phyloP scores from a whole-genome alignment of 1,140 invertebrate species.

The Stenopsyche tienmushanensis region DNA sequence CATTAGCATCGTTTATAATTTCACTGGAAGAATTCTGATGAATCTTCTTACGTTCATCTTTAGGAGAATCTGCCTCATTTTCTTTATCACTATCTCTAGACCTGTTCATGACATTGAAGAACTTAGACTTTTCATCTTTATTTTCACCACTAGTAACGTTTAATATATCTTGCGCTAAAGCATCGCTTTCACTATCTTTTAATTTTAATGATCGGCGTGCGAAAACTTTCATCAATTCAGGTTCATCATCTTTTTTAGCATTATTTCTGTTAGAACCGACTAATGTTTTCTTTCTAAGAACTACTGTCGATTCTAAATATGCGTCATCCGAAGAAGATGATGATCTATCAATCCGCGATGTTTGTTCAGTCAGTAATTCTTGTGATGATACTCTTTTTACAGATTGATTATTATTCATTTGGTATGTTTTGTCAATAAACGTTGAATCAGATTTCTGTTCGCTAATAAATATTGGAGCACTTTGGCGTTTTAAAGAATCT shows the following conservation, averaged over 20 bases:
- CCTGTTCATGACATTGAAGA: constrained; percentile 56
- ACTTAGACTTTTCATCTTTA: constrained; percentile 39
- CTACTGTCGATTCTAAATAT: constrained; percentile 52
- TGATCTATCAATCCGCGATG: constrained; percentile 31
- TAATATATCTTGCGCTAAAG: constrained; percentile 57
- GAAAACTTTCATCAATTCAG: constrained; percentile 78
- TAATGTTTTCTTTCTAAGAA: constrained; percentile 56
- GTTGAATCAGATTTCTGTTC: constrained; percentile 18
- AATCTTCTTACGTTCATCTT: constrained; percentile 46
- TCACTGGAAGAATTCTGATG: no score
- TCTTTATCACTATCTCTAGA: constrained; percentile 68
- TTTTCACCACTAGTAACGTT: constrained; percentile 31
- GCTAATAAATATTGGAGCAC: not conserved
- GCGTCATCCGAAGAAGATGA: constrained; percentile 40
- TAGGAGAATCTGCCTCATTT: constrained; percentile 56
- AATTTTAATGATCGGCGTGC: constrained; percentile 73
- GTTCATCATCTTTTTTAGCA: constrained; percentile 64
- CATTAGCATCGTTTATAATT: constrained; percentile 45
- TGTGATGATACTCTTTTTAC: constrained; percentile 36
- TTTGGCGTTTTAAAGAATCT: constrained; percentile 27
- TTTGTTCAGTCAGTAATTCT: constrained; percentile 37
- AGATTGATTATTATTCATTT: constrained; percentile 12
- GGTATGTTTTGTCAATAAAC: constrained; percentile 8
- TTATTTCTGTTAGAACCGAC: constrained; percentile 44
- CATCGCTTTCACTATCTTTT: constrained; percentile 66